phyloP scores from a whole-genome alignment of 2,888 invertebrate species.

The Merodon equestris region DNA sequence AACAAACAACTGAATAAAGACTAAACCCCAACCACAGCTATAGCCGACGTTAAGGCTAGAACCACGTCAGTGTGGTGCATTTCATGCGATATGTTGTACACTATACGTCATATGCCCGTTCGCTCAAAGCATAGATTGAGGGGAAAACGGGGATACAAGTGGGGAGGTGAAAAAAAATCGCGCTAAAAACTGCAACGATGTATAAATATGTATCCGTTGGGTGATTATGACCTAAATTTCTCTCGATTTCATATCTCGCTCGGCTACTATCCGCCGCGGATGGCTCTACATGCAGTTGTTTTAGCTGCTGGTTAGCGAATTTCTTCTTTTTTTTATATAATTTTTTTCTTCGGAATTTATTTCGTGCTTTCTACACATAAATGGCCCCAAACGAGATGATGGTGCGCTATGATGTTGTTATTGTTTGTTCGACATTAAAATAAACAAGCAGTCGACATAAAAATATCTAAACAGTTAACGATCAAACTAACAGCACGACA shows the following conservation, averaged over 20 bases:
- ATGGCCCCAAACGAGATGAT: conserved; percentile 55
- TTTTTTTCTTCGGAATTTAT: conserved; percentile 47
- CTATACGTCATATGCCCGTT: too few relatives aligned
- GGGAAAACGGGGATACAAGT: neutral
- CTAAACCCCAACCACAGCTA: conserved; percentile 9
- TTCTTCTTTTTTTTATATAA: conserved; percentile 26
- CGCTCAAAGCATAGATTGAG: too few relatives aligned
- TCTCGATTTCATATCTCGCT: conserved; percentile 51
- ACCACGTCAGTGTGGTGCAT: conserved; percentile 12
- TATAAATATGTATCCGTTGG: conserved; percentile 51
- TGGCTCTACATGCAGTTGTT: conserved; percentile 30
- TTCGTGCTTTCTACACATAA: conserved; percentile 67
- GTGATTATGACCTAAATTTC: conserved; percentile 67
- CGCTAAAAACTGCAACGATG: conserved; percentile 39
- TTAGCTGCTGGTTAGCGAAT: conserved; percentile 34
- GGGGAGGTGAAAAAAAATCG: neutral
- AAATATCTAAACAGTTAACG: too few relatives aligned
- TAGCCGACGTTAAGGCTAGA: neutral
- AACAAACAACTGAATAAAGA: conserved; percentile 25
- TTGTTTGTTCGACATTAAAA: too few relatives aligned
- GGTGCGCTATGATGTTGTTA: too few relatives aligned
- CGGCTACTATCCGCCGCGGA: neutral
- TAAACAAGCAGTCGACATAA: too few relatives aligned
- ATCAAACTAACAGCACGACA: too few relatives aligned
- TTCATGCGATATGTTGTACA: too few relatives aligned